Conservation (phyloP, 1,140 invertebrate genomes). For the Drosophila malerkotliana region DNA sequence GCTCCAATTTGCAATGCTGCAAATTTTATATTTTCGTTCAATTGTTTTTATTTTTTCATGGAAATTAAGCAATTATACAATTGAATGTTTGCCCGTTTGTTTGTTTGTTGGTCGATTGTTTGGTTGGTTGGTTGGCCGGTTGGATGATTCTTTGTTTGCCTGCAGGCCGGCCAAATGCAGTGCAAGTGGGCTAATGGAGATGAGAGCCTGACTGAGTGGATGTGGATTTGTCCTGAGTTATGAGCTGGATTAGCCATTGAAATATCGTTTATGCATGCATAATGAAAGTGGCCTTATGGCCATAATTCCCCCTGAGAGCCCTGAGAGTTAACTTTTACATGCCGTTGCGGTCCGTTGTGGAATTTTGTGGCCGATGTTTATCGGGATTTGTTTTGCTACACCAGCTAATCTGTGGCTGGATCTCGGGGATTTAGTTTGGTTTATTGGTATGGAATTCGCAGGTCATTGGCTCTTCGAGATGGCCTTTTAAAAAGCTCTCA, state of each 20-base stretch:
- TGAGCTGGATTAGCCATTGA: conserved; percentile 48
- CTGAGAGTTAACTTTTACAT: conserved; percentile 40
- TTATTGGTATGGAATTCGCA: conserved; percentile 23
- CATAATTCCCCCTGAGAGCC: conserved; percentile 43
- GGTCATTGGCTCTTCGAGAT: background rate
- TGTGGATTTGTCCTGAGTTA: conserved; percentile 36
- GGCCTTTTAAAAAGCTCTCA: background rate
- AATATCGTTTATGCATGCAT: conserved; percentile 60
- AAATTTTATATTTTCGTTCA: conserved; percentile 26
- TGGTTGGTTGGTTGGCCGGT: conserved; percentile 3
- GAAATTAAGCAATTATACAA: conserved; percentile 61
- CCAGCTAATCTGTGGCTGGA: conserved; percentile 38
- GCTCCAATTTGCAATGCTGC: conserved; percentile 43
- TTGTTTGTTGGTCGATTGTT: background rate
- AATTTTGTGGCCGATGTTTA: conserved; percentile 30
- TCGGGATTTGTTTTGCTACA: conserved; percentile 40
- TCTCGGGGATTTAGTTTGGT: conserved; percentile 25
- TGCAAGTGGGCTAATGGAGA: conserved; percentile 1
- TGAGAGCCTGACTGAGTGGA: conserved; percentile 4
- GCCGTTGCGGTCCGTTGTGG: background rate
- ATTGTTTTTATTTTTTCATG: conserved; percentile 38
- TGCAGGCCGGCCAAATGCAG: conserved; percentile 2
- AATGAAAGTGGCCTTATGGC: conserved; percentile 50
- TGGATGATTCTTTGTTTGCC: conserved; percentile 9
- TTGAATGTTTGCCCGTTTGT: conserved; percentile 41